Conservation (phyloP, 2,113 vertebrate genomes). For the Ginglymostoma cirratum region DNA sequence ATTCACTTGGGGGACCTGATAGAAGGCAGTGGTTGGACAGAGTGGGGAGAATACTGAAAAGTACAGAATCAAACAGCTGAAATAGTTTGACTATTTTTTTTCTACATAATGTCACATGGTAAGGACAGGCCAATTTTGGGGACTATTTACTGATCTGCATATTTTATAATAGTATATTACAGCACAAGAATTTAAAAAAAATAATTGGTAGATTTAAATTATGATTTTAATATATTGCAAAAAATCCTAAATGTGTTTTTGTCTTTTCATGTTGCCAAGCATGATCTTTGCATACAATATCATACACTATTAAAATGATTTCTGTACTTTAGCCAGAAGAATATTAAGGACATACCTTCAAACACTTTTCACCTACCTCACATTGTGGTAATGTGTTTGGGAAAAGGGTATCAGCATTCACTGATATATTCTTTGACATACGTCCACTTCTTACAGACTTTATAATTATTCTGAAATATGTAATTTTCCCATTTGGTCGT, state of each 20-base stretch:
- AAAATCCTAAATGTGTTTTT: not conserved
- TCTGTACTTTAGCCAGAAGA: not conserved
- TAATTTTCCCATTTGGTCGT: constrained; percentile 92
- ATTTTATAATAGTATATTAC: not conserved
- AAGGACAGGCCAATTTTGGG: not conserved
- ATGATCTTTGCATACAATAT: not conserved
- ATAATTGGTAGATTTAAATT: not conserved
- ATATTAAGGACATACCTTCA: not conserved
- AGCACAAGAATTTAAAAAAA: not conserved
- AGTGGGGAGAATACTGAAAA: not conserved
- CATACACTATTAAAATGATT: not conserved
- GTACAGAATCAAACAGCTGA: not conserved
- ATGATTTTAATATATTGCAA: not conserved
- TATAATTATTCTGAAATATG: constrained; percentile 84
- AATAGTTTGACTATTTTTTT: not conserved
- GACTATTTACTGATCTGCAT: not conserved
- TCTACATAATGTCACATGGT: not conserved
- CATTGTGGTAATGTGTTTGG: constrained; percentile 80
- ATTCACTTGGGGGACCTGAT: not conserved
- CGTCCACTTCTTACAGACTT: constrained; percentile 81
- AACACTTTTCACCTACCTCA: constrained; percentile 63
- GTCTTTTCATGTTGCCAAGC: not conserved
- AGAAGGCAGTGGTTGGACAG: not conserved
- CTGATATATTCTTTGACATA: constrained; percentile 70
- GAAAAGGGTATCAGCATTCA: constrained; percentile 85